These are phyloP conservation scores for Alentia gelatinosa DNA, from an alignment of 2,888 invertebrate genomes.

Conservation along the genomic window DNA sequence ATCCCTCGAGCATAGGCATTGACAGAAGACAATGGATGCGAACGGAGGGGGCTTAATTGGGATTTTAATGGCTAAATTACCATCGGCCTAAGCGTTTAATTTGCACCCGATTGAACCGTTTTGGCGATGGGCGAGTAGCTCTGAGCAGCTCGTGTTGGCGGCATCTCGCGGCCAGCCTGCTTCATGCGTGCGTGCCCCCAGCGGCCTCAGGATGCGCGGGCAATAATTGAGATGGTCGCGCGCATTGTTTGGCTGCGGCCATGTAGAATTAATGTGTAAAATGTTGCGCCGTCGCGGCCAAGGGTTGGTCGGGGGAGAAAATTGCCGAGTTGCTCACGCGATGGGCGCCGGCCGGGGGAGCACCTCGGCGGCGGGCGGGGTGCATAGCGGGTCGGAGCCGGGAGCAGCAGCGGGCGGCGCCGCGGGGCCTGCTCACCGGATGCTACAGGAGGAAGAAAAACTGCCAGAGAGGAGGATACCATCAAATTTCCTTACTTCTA, in stretches of 20 bases:
- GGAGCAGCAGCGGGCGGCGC: neutral
- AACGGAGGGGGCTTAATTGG: neutral
- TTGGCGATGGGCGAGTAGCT: neutral
- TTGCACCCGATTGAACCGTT: constrained; percentile 11
- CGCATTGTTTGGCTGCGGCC: neutral
- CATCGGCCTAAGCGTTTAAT: neutral
- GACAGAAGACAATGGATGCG: neutral
- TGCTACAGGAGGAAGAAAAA: neutral
- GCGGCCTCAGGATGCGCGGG: neutral
- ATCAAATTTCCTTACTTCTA: constrained; percentile 2
- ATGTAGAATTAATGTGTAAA: constrained; percentile 46
- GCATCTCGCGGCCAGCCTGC: neutral
- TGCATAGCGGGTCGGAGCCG: neutral
- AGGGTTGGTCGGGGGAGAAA: neutral
- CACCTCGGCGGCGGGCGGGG: neutral
- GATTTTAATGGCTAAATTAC: constrained; percentile 17
- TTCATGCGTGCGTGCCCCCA: too few relatives aligned
- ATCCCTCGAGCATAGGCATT: neutral
- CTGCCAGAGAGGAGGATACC: neutral
- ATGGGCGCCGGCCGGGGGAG: neutral
- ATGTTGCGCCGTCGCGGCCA: neutral
- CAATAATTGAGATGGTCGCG: neutral
- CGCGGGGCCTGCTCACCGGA: neutral
- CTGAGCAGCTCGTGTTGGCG: neutral
- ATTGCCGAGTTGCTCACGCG: neutral